Evolutionary conservation across 2,888 invertebrate species (phyloP).

Genomic region (Hemaris fuciformis): DNA sequence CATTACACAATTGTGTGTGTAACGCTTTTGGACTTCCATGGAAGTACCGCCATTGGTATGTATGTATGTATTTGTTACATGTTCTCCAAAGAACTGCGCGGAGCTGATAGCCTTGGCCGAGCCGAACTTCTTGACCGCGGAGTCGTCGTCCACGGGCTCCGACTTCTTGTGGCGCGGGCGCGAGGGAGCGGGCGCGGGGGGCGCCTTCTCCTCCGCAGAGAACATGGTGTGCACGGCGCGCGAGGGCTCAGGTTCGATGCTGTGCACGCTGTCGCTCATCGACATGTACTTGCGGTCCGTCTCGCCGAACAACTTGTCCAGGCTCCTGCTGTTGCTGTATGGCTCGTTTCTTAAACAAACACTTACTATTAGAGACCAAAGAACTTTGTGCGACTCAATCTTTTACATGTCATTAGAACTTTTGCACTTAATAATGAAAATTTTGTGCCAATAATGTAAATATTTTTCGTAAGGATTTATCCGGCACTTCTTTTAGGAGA

Average conservation of each 20-base stretch:
- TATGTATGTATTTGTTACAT: constrained; percentile 43
- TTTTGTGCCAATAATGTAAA: too few relatives aligned
- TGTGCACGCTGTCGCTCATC: constrained; percentile 29
- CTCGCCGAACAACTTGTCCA: constrained; percentile 43
- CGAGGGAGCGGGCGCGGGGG: constrained; percentile 20
- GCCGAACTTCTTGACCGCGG: constrained; percentile 97
- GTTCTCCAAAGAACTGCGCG: constrained; percentile 96
- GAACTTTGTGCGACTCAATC: too few relatives aligned
- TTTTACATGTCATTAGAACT: too few relatives aligned
- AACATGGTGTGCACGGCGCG: constrained; percentile 64
- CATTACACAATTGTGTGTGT: too few relatives aligned
- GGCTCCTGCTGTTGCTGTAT: constrained; percentile 45
- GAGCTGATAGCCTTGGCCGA: constrained; percentile 99
- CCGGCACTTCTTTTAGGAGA: too few relatives aligned
- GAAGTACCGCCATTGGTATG: not conserved
- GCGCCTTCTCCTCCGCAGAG: constrained; percentile 24
- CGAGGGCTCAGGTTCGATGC: constrained; percentile 60
- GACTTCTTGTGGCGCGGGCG: constrained; percentile 20
- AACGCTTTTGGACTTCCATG: too few relatives aligned
- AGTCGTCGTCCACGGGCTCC: constrained; percentile 79
- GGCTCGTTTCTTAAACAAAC: constrained; percentile 74
- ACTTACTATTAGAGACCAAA: too few relatives aligned
- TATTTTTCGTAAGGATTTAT: too few relatives aligned
- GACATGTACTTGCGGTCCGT: constrained; percentile 20
- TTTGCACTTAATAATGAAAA: too few relatives aligned